phyloP scores from a whole-genome alignment of 1,140 invertebrate genomes.

The Drosophila seguyi region DNA sequence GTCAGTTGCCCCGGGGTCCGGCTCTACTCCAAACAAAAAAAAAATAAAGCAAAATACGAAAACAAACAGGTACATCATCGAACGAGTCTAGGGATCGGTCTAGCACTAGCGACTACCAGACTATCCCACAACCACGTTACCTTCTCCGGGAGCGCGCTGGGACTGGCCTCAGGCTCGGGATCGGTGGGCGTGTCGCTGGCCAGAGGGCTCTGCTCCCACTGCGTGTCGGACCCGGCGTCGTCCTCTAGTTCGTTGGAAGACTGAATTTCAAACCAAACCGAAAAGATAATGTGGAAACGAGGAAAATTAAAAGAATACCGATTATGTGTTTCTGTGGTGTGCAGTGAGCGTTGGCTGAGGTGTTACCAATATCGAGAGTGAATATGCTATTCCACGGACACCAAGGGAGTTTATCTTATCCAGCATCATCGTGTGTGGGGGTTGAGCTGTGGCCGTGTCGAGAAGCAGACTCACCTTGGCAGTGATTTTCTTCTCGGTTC shows the following conservation, averaged over 20 bases:
- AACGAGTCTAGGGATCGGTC: constrained; percentile 12
- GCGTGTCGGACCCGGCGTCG: constrained; percentile 62
- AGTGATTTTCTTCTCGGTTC: constrained; percentile 85
- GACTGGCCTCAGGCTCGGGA: constrained; percentile 53
- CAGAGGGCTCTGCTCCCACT: constrained; percentile 64
- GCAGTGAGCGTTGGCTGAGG: constrained; percentile 17
- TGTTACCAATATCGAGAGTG: constrained; percentile 40
- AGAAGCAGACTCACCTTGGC: constrained; percentile 76
- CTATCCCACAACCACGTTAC: constrained; percentile 53
- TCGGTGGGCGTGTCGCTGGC: constrained; percentile 74
- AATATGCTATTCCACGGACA: constrained; percentile 43
- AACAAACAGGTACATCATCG: constrained; percentile 31
- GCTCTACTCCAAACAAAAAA: constrained; percentile 9
- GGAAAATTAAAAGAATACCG: constrained; percentile 36
- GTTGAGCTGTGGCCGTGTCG: neutral
- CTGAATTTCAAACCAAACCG: constrained; percentile 42
- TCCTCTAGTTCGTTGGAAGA: constrained; percentile 70
- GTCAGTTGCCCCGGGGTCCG: constrained; percentile 1
- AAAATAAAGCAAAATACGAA: constrained; percentile 18
- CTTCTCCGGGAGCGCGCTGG: constrained; percentile 44
- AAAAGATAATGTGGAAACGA: constrained; percentile 45
- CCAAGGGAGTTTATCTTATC: constrained; percentile 12
- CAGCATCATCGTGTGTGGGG: constrained; percentile 27
- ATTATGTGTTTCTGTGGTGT: constrained; percentile 34
- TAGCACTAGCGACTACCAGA: constrained; percentile 15